These are phyloP conservation scores for Ageneiosus marmoratus DNA, from an alignment of 2,113 vertebrate genomes.

Conservation along the genomic window DNA sequence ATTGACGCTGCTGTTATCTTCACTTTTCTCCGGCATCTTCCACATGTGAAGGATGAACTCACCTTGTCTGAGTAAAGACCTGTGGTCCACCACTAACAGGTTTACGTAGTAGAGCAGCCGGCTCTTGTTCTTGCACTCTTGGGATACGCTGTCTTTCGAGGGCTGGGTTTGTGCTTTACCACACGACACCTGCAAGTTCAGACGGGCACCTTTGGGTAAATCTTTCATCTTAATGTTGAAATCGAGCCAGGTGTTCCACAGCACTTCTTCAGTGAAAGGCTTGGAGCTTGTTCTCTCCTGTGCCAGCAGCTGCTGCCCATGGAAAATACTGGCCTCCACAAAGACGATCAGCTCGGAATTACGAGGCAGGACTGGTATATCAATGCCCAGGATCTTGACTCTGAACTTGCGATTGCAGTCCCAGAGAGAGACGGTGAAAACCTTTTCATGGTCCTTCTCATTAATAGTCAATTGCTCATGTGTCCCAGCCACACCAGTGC, in stretches of 20 bases:
- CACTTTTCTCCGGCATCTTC: slow-evolving; percentile 92
- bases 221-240: slow-evolving; percentile 95
- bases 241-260: slow-evolving; percentile 96
- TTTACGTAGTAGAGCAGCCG: slow-evolving; percentile 96
- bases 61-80: slow-evolving; percentile 89
- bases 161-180: slow-evolving; percentile 80
- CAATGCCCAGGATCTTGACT: slow-evolving; percentile 92
- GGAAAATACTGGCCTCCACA: slow-evolving; percentile 94
- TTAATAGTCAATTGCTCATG: slow-evolving; percentile 95
- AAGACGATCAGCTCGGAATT: slow-evolving; percentile 87
- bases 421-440: slow-evolving; percentile 98
- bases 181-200: slow-evolving; percentile 92
- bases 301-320: slow-evolving; percentile 91
- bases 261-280: slow-evolving; percentile 90
- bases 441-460: slow-evolving; percentile 91
- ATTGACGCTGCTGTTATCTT: slow-evolving; percentile 92
- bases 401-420: slow-evolving; percentile 95
- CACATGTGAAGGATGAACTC: slow-evolving; percentile 98
- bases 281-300: slow-evolving; percentile 87
- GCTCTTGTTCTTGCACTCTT: slow-evolving; percentile 84
- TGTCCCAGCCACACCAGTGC: slow-evolving; percentile 92
- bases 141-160: slow-evolving; percentile 73
- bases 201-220: slow-evolving; percentile 88
- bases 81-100: slow-evolving; percentile 91
- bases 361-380: slow-evolving; percentile 88